phyloP scores from a whole-genome alignment of 1,140 invertebrate genomes.

The Papilio aristodemus region DNA sequence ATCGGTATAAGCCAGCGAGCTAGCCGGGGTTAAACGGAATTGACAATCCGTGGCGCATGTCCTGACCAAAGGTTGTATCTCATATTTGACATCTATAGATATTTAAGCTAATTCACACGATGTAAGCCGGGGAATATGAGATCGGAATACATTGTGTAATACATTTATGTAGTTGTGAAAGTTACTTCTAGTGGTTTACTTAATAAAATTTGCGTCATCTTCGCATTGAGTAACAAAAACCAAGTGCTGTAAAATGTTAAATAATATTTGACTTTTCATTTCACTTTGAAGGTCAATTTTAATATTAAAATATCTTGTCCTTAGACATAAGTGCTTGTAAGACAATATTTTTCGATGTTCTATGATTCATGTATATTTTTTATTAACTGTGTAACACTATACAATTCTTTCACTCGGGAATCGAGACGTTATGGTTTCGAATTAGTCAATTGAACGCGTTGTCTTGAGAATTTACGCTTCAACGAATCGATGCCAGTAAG shows the following conservation, averaged over 20 bases:
- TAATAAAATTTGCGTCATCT: no score
- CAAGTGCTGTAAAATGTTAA: no score
- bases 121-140: not conserved
- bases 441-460: slow-evolving; percentile 45
- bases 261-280: no score
- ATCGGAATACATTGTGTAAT: not conserved
- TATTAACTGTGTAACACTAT: slow-evolving; percentile 29
- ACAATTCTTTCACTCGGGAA: slow-evolving; percentile 28
- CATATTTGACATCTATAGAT: slow-evolving; percentile 5
- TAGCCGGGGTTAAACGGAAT: slow-evolving; percentile 11
- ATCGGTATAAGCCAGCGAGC: slow-evolving; percentile 10
- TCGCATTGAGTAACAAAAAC: no score
- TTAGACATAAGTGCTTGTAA: not conserved
- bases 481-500: slow-evolving; percentile 41
- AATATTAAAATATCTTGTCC: no score
- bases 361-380: not conserved
- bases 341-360: not conserved
- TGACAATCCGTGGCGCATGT: not conserved
- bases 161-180: not conserved
- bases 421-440: slow-evolving; percentile 36
- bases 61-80: not conserved
- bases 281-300: no score
- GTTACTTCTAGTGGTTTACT: not conserved
- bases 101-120: slow-evolving; percentile 5
- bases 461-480: slow-evolving; percentile 48